phyloP scores from a whole-genome alignment of 2,113 vertebrate species.

The Clarias gariepinus region DNA sequence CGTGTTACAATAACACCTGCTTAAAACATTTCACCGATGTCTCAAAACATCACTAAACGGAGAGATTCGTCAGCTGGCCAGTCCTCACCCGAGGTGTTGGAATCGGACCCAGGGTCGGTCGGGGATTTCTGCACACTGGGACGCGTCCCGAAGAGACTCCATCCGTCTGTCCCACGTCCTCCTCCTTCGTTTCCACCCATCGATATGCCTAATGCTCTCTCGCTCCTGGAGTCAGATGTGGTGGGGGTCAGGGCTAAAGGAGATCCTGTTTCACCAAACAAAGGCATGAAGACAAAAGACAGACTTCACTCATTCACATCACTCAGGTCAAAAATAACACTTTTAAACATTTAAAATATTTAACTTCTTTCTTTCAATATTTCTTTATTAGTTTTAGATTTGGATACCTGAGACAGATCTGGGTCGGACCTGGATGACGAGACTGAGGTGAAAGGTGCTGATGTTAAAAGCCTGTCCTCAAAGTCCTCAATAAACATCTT shows the following conservation, averaged over 20 bases:
- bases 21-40: background rate
- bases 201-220: constrained; percentile 57
- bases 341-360: background rate
- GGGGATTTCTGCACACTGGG: constrained; percentile 84
- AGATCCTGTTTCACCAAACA: constrained; percentile 73
- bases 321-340: background rate
- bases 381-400: too few relatives aligned
- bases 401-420: constrained; percentile 78
- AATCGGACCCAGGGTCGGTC: constrained; percentile 82
- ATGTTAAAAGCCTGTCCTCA: constrained; percentile 84
- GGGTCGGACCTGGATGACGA: constrained; percentile 81
- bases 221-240: constrained; percentile 64
- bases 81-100: constrained; percentile 63
- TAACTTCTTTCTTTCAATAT: background rate
- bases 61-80: too few relatives aligned
- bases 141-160: constrained; percentile 86
- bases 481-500: constrained; percentile 88
- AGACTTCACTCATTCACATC: background rate
- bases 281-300: background rate
- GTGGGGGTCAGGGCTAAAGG: constrained; percentile 79
- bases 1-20: background rate
- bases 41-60: background rate
- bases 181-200: constrained; percentile 81
- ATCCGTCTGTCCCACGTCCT: constrained; percentile 77
- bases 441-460: constrained; percentile 84